phyloP scores from a whole-genome alignment of 2,888 invertebrate genomes.

The Icerya purchasi region DNA sequence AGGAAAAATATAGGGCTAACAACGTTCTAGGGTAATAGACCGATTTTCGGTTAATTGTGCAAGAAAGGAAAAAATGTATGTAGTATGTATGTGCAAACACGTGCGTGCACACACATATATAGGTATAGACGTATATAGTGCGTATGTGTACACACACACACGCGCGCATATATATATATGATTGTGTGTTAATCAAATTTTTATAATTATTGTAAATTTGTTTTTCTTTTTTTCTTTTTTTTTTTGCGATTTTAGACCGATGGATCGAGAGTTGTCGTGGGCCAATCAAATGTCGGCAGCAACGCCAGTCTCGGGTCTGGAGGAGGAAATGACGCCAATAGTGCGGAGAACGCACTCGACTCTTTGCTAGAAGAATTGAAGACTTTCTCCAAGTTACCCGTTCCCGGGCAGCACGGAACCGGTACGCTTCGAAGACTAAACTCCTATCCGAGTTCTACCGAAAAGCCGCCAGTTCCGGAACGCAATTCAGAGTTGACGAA shows the following conservation, averaged over 20 bases:
- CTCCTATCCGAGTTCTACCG: conserved; percentile 58
- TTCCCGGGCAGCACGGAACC: conserved; percentile 13
- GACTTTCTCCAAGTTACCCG: conserved; percentile 40
- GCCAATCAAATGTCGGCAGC: conserved; percentile 22
- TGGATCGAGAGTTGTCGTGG: conserved; percentile 17
- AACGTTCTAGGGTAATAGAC: no score
- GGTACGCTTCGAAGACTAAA: conserved; percentile 45
- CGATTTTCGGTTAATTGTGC: no score
- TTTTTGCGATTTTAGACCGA: conserved; percentile 9
- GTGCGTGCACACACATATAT: no score
- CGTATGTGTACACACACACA: no score
- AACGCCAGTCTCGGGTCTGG: conserved; percentile 31
- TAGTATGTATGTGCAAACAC: no score
- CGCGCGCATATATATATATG: no score
- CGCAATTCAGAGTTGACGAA: conserved; percentile 55
- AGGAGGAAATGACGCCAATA: conserved; percentile 31
- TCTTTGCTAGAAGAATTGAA: conserved; percentile 84
- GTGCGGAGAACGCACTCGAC: conserved; percentile 91
- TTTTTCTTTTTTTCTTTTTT: conserved; percentile 9
- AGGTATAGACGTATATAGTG: no score
- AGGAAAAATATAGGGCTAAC: no score
- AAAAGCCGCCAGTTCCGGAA: conserved; percentile 63
- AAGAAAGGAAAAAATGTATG: no score
- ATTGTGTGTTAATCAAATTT: no score
- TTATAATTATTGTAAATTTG: no score